These are phyloP conservation scores for Calycopis cecrops DNA, from an alignment of 1,140 invertebrate genomes.

Conservation along the genomic window DNA sequence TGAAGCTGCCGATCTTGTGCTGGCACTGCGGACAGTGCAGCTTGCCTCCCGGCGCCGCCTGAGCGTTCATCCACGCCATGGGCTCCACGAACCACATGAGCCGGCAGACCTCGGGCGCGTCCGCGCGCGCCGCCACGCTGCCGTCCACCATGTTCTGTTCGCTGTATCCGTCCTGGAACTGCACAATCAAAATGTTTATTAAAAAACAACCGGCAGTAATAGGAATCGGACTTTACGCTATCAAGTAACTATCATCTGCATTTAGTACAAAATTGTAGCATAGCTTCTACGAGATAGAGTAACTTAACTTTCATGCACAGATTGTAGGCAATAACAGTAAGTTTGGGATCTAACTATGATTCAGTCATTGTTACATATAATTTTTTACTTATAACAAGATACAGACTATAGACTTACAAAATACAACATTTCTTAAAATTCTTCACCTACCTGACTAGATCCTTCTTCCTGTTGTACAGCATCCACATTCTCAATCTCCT, in stretches of 20 bases:
- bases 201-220: too few species aligned
- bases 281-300: too few species aligned
- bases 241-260: too few species aligned
- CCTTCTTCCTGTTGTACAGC: constrained; percentile 41
- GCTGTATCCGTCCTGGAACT: constrained; percentile 48
- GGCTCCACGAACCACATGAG: constrained; percentile 89
- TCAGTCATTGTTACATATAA: too few species aligned
- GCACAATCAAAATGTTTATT: not conserved
- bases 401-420: too few species aligned
- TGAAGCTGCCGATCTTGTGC: constrained; percentile 88
- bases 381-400: too few species aligned
- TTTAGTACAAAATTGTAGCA: too few species aligned
- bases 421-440: too few species aligned
- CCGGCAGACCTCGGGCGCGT: constrained; percentile 70
- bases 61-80: constrained; percentile 86
- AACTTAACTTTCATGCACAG: too few species aligned
- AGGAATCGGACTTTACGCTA: too few species aligned
- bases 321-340: too few species aligned
- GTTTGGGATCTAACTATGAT: too few species aligned
- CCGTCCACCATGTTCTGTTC: constrained; percentile 52
- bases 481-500: constrained; percentile 25
- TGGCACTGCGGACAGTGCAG: constrained; percentile 89
- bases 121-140: constrained; percentile 41
- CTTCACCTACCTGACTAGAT: constrained; percentile 40
- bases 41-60: constrained; percentile 83